These are phyloP conservation scores for Nematostella vectensis DNA, from an alignment of 92 coral and sea anemone species.

Conservation along the genomic window DNA sequence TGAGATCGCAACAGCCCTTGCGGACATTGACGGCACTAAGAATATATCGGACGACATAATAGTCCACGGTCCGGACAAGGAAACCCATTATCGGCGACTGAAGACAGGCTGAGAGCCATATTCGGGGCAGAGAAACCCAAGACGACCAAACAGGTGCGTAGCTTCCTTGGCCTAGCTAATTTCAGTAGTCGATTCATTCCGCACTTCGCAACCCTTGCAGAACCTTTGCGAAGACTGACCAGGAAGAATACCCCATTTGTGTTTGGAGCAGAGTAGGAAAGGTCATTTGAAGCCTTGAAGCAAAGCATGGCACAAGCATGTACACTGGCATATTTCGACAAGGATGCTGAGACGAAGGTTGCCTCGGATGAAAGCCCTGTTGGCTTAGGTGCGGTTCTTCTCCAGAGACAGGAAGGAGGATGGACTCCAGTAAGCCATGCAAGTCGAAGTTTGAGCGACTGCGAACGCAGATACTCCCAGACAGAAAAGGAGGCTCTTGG, in stretches of 20 bases:
- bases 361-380: neutral
- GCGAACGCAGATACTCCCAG: conserved; percentile 9
- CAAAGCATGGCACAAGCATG: neutral
- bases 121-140: neutral
- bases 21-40: too few species aligned
- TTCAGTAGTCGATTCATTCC: too few species aligned
- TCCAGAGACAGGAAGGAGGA: neutral
- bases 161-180: too few species aligned
- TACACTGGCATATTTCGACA: neutral
- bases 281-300: neutral
- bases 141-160: neutral
- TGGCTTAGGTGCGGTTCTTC: neutral
- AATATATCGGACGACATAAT: too few species aligned
- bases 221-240: neutral
- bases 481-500: conserved; percentile 15
- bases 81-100: too few species aligned
- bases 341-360: neutral
- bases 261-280: neutral
- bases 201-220: too few species aligned
- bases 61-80: too few species aligned
- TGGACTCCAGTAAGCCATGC: conserved; percentile 1
- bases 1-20: too few species aligned
- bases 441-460: conserved; percentile 6
- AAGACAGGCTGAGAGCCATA: neutral
- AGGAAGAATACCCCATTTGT: neutral